Conservation (phyloP, 1,140 invertebrate species). For the Sogatella furcifera region DNA sequence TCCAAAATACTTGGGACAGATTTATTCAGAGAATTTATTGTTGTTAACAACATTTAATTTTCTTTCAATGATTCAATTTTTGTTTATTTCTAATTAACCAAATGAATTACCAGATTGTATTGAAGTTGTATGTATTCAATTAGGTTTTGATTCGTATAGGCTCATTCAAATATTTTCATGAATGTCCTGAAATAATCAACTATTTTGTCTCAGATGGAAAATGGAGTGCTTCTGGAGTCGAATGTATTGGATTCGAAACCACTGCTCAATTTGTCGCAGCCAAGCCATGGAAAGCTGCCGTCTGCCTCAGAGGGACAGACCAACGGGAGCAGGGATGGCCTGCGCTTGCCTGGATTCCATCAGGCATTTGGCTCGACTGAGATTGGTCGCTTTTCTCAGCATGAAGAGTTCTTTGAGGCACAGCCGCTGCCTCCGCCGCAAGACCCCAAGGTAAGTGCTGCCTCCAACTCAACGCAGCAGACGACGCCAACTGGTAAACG, state of each 20-base stretch:
- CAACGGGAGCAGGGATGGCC: conserved; percentile 13
- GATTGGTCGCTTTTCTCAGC: conserved; percentile 54
- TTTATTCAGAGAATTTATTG: too few species aligned
- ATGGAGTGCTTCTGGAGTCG: too few species aligned
- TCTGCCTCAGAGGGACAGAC: neutral
- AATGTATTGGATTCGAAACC: neutral
- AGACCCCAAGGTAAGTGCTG: neutral
- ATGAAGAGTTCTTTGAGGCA: conserved; percentile 36
- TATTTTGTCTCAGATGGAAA: too few species aligned
- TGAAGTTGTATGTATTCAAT: too few species aligned
- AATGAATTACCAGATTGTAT: too few species aligned
- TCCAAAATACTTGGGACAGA: too few species aligned
- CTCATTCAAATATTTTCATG: too few species aligned
- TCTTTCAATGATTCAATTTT: too few species aligned
- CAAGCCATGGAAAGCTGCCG: neutral
- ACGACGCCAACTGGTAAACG: neutral
- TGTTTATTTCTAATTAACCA: too few species aligned
- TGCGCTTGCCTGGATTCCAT: conserved; percentile 57
- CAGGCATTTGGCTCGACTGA: conserved; percentile 68
- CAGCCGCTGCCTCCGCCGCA: conserved; percentile 9
- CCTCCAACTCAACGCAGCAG: neutral
- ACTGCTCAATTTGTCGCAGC: neutral
- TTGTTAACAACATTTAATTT: too few species aligned
- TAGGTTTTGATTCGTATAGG: too few species aligned
- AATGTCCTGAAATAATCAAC: too few species aligned